Percentiles rank a stretch among this genome's conserved stretches.
Evolutionary conservation across 2,797 vertebrate genomes (phyloP).

Genomic region (Emydoidea blandingii): DNA sequence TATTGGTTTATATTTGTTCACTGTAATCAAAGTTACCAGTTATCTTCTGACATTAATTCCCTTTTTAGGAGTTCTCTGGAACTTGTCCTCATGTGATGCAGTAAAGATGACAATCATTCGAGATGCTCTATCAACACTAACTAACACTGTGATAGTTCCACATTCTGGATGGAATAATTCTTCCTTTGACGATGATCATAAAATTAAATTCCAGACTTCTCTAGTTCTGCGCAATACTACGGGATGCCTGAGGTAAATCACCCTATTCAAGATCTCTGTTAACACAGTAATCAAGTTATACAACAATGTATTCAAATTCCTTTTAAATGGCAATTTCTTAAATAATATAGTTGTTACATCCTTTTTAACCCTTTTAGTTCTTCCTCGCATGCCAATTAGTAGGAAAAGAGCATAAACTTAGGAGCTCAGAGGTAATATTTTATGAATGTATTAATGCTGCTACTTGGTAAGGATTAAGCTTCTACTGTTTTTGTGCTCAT

Average conservation of each 20-base stretch:
- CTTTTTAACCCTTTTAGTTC: not conserved
- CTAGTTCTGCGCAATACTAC: slow-evolving; percentile 95
- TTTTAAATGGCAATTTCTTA: not conserved
- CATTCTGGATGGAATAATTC: slow-evolving; percentile 97
- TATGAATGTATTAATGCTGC: not conserved
- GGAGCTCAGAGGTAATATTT: not conserved
- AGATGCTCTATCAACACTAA: slow-evolving; percentile 94
- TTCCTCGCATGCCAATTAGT: not conserved
- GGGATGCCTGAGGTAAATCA: slow-evolving; percentile 92
- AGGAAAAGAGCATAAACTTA: not conserved
- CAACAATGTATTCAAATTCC: not conserved
- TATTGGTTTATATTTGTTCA: not conserved
- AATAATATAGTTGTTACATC: not conserved
- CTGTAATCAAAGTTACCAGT: slow-evolving; percentile 10
- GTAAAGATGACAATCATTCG: slow-evolving; percentile 99
- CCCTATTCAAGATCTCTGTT: not conserved
- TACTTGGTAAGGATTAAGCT: not conserved
- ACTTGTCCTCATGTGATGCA: slow-evolving; percentile 96
- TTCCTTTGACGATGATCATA: slow-evolving; percentile 95
- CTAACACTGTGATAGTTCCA: slow-evolving; percentile 98
- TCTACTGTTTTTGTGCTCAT: not conserved
- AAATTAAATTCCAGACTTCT: slow-evolving; percentile 98
- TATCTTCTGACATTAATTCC: not conserved
- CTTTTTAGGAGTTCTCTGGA: slow-evolving; percentile 94
- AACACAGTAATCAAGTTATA: not conserved